Percentiles rank a stretch among this genome's conserved stretches.
These are phyloP conservation scores for Opisthocomus hoazin DNA, from an alignment of 2,113 vertebrate species.

Conservation along the genomic window DNA sequence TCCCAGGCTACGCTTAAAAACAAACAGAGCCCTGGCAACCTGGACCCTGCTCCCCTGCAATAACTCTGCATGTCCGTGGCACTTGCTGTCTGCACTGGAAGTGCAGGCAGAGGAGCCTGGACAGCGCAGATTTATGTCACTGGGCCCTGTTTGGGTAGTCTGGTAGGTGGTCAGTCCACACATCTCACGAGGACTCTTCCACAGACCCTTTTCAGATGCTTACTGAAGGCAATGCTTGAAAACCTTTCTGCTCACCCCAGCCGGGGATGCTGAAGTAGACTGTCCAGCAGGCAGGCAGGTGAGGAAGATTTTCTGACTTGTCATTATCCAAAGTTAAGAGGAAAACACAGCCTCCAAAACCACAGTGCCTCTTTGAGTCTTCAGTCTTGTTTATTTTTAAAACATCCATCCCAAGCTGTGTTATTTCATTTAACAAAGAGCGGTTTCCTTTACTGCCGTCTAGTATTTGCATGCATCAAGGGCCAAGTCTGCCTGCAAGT, in stretches of 20 bases:
- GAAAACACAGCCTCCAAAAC: not conserved
- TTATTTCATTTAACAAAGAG: not conserved
- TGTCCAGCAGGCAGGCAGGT: not conserved
- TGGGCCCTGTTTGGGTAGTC: not conserved
- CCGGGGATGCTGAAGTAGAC: not conserved
- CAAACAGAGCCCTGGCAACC: not conserved
- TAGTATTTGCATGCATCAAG: not conserved
- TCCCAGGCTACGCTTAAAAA: not conserved
- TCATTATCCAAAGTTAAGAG: not conserved
- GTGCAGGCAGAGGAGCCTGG: not conserved
- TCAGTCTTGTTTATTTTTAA: slow-evolving; percentile 3
- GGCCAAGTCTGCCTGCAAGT: not conserved
- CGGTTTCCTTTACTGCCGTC: not conserved
- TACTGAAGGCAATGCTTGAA: not conserved
- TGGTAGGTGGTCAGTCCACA: not conserved
- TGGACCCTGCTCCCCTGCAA: accelerated
- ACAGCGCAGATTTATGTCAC: not conserved
- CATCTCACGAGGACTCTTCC: not conserved
- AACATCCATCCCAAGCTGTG: not conserved
- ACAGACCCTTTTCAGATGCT: not conserved
- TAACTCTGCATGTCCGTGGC: not conserved
- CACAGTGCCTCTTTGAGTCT: not conserved
- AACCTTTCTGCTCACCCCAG: not conserved
- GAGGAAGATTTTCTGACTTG: not conserved
- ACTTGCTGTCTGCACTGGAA: not conserved